Percentiles rank a stretch among this genome's conserved stretches.
These are phyloP conservation scores for Plodia interpunctella DNA, from an alignment of 1,140 invertebrate species.

Conservation along the genomic window DNA sequence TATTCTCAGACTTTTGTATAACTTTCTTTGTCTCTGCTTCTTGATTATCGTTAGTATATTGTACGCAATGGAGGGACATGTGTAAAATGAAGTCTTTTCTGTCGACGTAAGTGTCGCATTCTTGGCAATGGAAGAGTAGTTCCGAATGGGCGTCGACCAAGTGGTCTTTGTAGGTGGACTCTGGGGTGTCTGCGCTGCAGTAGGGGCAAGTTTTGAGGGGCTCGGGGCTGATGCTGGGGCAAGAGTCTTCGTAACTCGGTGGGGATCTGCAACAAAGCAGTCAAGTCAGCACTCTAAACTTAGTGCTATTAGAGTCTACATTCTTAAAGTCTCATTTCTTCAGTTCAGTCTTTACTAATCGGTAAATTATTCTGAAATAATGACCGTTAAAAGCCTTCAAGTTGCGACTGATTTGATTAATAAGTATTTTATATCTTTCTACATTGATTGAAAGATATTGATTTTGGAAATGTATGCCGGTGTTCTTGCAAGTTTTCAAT, in stretches of 20 bases:
- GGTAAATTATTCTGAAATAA: too few relatives aligned
- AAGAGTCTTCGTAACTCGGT: conserved; percentile 4
- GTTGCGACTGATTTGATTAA: too few relatives aligned
- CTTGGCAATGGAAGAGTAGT: conserved; percentile 49
- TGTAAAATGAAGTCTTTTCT: conserved; percentile 44
- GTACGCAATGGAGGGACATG: conserved; percentile 45
- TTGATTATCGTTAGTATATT: conserved; percentile 18
- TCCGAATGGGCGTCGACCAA: conserved; percentile 36
- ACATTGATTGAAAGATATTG: too few relatives aligned
- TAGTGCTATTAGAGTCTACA: neutral
- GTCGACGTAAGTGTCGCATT: conserved; percentile 47
- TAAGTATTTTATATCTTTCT: too few relatives aligned
- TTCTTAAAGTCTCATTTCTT: neutral
- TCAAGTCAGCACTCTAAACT: neutral
- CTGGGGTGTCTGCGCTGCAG: conserved; percentile 27
- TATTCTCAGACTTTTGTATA: neutral
- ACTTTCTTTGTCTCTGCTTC: neutral
- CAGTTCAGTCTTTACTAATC: too few relatives aligned
- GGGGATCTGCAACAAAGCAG: conserved; percentile 41
- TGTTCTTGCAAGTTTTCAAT: too few relatives aligned
- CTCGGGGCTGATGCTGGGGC: neutral
- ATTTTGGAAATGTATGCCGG: too few relatives aligned
- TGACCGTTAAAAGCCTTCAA: too few relatives aligned
- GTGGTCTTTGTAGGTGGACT: conserved; percentile 32
- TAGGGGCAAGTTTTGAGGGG: conserved; percentile 29